These are phyloP conservation scores for Spea multiplicata DNA, from an alignment of 2,113 vertebrate genomes.

Conservation along the genomic window DNA sequence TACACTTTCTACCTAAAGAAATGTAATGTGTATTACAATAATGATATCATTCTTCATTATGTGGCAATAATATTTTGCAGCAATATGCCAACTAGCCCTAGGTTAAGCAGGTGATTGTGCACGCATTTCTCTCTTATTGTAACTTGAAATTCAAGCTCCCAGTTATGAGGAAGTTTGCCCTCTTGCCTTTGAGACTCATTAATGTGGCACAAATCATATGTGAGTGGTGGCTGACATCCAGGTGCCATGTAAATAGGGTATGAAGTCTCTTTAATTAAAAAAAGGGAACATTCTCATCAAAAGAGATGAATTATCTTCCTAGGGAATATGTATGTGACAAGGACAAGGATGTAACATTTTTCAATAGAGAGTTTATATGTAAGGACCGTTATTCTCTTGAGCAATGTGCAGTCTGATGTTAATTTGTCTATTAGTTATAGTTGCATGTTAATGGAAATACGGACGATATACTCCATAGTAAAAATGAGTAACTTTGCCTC, in stretches of 20 bases:
- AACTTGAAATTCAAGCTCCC: not conserved
- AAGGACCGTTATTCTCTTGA: not conserved
- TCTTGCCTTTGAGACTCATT: constrained; percentile 8
- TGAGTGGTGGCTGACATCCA: not conserved
- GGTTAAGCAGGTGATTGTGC: not conserved
- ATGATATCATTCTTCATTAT: too few relatives aligned
- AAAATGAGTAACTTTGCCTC: not conserved
- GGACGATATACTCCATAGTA: not conserved
- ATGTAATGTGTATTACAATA: too few relatives aligned
- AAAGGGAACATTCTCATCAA: not conserved
- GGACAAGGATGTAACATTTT: not conserved
- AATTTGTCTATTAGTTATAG: not conserved
- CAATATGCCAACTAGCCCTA: not conserved
- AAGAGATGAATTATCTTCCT: not conserved
- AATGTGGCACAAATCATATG: constrained; percentile 10
- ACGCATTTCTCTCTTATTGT: not conserved
- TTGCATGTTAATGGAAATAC: not conserved
- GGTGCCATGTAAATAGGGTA: constrained; percentile 2
- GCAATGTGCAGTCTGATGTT: not conserved
- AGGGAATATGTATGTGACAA: not conserved
- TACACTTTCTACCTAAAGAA: too few relatives aligned
- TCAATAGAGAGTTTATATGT: not conserved
- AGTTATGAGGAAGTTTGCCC: not conserved
- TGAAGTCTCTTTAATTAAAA: not conserved
- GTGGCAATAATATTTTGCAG: too few relatives aligned